Evolutionary conservation across 23 tunicate species (phyloP), one percentile per base, ranked within the genome.

Genomic region (Corella eumyota): DNA sequence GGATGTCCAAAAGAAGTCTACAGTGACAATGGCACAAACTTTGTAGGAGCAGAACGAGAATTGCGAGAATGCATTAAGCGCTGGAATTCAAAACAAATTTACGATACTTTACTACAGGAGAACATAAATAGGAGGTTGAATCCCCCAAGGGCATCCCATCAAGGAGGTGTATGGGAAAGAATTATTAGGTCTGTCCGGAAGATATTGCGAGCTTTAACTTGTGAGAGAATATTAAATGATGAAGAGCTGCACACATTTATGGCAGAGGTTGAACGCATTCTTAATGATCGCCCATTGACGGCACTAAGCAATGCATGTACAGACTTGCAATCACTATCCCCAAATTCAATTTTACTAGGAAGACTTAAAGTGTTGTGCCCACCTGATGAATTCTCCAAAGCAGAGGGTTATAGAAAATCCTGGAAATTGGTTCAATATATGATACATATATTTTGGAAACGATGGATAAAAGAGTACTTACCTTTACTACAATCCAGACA

Each of bases 401-500:
- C 69, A 9, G 69, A 64, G 15, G 69, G 30, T 21, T 64, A n/a
- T n/a, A n/a, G n/a, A 38, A 30, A 40, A 35, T 37, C 68, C 4
- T 71, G 67, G 67, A 1, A 36, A 26, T 17, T 20, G 17, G 68
- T 45, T 6, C 77, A 58, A 35, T 44, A 46, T 26, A 0, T 71
- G 40, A 0, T 38, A 0, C 37, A 71, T 0, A 56, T 25, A 29
- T 61, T 71, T 11, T 71, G 77, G 69, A 17, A 9, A 38, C 67
- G 68, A 25, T 71, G 67, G 56, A 1, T 71, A 29, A 60, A 2
- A 29, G 57, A 60, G 36, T 71, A 37, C 51, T 4, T 71, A 0
- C 77, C 77, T 0, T 21, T 71, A n/a, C 57, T 71, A 5, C 68
- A 71, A 50, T 19, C 19, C 9, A 70, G 79, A 17, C 70, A 62